Evolutionary conservation across 2,113 vertebrate species (phyloP).

Genomic region (Datnioides undecimradiatus): DNA sequence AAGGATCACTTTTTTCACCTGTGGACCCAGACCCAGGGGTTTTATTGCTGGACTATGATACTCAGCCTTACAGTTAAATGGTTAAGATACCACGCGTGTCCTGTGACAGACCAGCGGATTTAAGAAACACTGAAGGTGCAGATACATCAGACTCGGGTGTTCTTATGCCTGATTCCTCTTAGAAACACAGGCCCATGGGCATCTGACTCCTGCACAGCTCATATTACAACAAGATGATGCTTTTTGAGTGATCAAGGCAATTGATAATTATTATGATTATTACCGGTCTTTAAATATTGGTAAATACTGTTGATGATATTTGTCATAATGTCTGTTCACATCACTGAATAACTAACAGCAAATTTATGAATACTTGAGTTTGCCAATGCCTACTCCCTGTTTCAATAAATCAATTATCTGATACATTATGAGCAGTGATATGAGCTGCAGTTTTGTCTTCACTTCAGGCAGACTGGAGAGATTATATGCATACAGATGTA

Average conservation of each 20-base stretch:
- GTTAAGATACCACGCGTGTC: not conserved
- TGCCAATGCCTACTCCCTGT: not conserved
- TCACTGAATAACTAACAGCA: not conserved
- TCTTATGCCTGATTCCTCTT: not conserved
- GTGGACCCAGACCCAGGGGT: not conserved
- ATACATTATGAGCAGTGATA: not conserved
- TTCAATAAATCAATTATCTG: not conserved
- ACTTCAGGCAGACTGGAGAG: not conserved
- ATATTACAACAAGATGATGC: not conserved
- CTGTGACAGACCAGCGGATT: rapidly evolving
- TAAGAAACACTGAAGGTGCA: not conserved
- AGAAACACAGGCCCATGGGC: not conserved
- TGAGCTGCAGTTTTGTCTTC: not conserved
- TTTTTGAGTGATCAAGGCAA: not conserved
- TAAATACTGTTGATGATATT: not conserved
- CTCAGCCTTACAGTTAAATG: not conserved
- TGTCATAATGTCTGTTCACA: too few relatives aligned
- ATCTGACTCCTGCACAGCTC: not conserved
- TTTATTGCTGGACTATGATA: not conserved
- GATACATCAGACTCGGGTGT: not conserved
- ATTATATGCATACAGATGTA: not conserved
- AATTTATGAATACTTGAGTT: not conserved
- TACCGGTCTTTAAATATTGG: not conserved
- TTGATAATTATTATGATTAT: not conserved
- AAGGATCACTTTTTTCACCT: not conserved